Evolutionary conservation across 2,797 vertebrate genomes (phyloP), one percentile per base, ranked within the genome.

Genomic region (Diplodus puntazzo): DNA sequence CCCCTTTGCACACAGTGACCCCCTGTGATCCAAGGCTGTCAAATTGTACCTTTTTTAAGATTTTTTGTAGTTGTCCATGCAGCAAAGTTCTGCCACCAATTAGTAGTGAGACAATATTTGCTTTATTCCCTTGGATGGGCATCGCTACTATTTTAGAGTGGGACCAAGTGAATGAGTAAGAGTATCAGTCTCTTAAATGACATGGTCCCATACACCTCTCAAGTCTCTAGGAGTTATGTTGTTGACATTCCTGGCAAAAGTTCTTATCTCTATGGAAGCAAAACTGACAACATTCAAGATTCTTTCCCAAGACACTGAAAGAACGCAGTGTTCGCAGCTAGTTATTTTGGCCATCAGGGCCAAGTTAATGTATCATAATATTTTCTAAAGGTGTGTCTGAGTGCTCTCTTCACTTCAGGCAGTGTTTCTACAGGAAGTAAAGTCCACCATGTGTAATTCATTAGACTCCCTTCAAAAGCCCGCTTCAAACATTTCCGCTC

Each of bases 321-420:
- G 55, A 83, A 72, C 71, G 69, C 45, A 75, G n/a, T 54, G 61
- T 85, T 79, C 79, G 57, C 79, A 75, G 62, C 61, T 71, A 69
- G 81, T 89, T 89, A 73, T 87, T 92, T 88, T 87, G 75, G 65
- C 87, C 76, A 78, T 65, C 46, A 17, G 85, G 76, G 66, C 83
- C 61, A 71, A 84, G 84, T 87, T 73, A 88, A 89, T 79, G 82
- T 86, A 84, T 90, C 77, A 90, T 87, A 92, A 94, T 94, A 93
- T 95, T 94, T 92, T 91, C 81, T 79, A 90, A 94, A 94, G 92
- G 93, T 90, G 92, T 93, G 92, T 93, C 90, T 76, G 65, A 88
- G 84, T 63, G 70, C 64, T 81, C 66, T 71, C 75, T 74, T 82
- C 71, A 81, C 80, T 84, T 80, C 81, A 77, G 86, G 87, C 83